A percentile compares a stretch with the other conserved stretches of the same genome.
These are phyloP conservation scores for Heliconius hermathena DNA, from an alignment of 1,140 invertebrate genomes.

Conservation along the genomic window DNA sequence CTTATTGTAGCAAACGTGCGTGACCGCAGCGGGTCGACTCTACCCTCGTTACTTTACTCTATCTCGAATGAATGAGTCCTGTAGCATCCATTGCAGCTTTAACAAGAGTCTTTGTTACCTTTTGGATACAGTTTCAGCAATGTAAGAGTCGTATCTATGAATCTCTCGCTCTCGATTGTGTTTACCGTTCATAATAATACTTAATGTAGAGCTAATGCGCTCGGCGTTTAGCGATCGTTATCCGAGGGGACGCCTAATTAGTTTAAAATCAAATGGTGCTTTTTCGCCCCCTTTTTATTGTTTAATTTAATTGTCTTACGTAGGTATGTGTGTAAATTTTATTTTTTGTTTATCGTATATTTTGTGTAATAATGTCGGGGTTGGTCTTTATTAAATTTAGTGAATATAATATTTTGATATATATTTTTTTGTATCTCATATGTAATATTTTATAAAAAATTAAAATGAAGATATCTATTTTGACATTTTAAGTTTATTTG, in stretches of 20 bases:
- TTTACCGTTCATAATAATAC: constrained; percentile 42
- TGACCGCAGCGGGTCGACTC: constrained; percentile 52
- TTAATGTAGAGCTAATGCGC: constrained; percentile 41
- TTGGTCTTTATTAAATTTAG: background rate
- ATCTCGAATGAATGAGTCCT: background rate
- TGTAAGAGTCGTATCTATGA: constrained; percentile 21
- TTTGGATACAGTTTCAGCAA: constrained; percentile 34
- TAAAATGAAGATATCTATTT: too few species aligned
- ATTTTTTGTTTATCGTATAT: background rate
- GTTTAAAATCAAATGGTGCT: constrained; percentile 60
- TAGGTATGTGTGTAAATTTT: background rate
- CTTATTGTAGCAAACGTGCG: constrained; percentile 40
- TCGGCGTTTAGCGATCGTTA: constrained; percentile 51
- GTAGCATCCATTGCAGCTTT: background rate
- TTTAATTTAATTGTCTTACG: constrained; percentile 16
- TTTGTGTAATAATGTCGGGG: background rate
- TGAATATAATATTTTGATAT: background rate
- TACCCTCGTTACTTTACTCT: constrained; percentile 27
- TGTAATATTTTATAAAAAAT: too few species aligned
- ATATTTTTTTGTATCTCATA: background rate
- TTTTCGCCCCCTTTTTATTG: constrained; percentile 48
- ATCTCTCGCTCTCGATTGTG: constrained; percentile 26
- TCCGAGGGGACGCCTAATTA: constrained; percentile 59
- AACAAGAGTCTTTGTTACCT: background rate
- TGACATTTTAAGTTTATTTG: too few species aligned